Conservation (phyloP, 2,797 vertebrate genomes). For the Selene dorsalis region DNA sequence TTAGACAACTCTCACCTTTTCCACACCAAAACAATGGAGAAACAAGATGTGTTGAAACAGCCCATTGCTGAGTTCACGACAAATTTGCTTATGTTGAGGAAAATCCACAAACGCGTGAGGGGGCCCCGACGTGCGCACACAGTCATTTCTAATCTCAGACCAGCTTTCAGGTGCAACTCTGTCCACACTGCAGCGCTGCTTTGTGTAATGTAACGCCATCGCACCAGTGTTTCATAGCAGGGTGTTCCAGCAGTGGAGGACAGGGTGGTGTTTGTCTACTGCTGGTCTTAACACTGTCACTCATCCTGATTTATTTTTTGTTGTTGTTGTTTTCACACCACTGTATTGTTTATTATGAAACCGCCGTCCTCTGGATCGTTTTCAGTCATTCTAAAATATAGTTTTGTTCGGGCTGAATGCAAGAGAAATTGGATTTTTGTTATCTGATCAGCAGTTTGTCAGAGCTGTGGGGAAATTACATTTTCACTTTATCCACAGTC, state of each 20-base stretch:
- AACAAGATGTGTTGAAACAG: conserved; percentile 11
- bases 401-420: not conserved
- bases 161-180: not conserved
- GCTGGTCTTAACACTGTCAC: not conserved
- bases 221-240: conserved; percentile 15
- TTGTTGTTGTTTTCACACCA: not conserved
- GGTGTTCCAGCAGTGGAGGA: not conserved
- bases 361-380: conserved; percentile 2
- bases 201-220: not conserved
- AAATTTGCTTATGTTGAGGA: not conserved
- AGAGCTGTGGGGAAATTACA: not conserved
- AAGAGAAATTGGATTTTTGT: conserved; percentile 1
- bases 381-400: conserved; percentile 1
- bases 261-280: conserved; percentile 25
- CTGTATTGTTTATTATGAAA: conserved; percentile 16
- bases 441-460: conserved; percentile 11
- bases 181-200: not conserved
- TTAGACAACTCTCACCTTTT: conserved; percentile 44
- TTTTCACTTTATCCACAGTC: conserved; percentile 4
- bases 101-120: not conserved
- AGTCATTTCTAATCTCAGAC: not conserved
- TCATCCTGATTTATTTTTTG: conserved; percentile 9
- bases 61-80: not conserved
- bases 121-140: not conserved
- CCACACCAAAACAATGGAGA: conserved; percentile 4